These are phyloP conservation scores for Xylophagus ater DNA, from an alignment of 2,888 invertebrate species.

Conservation along the genomic window DNA sequence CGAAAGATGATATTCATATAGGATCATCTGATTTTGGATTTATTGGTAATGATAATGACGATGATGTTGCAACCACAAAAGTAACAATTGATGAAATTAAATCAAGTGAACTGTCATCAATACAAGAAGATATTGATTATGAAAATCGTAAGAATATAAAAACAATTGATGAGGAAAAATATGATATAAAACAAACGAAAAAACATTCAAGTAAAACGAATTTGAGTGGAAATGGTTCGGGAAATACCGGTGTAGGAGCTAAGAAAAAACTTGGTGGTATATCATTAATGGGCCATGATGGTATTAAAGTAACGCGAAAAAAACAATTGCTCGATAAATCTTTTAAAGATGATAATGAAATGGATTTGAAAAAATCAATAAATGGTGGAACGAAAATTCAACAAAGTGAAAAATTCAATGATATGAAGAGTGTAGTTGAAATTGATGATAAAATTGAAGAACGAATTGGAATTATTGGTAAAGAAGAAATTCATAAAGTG, in stretches of 20 bases:
- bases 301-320: conserved; percentile 33
- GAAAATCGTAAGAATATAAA: conserved; percentile 19
- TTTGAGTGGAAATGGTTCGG: no score
- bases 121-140: not conserved
- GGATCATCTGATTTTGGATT: no score
- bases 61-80: not conserved
- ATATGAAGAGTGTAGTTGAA: no score
- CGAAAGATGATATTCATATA: no score
- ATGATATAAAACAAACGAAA: conserved; percentile 19
- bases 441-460: no score
- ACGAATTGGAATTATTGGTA: no score
- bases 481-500: no score
- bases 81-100: not conserved
- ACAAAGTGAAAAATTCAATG: no score
- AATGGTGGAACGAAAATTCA: no score
- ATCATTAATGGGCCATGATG: conserved; percentile 30
- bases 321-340: conserved; percentile 34
- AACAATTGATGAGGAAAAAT: conserved; percentile 26
- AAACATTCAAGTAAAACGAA: no score
- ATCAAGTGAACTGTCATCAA: not conserved
- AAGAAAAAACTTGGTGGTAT: not conserved
- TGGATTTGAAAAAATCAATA: no score
- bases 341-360: conserved; percentile 19
- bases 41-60: no score
- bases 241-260: not conserved